Evolutionary conservation across 2,113 vertebrate genomes (phyloP).

Genomic region (Siphamia tubifer): DNA sequence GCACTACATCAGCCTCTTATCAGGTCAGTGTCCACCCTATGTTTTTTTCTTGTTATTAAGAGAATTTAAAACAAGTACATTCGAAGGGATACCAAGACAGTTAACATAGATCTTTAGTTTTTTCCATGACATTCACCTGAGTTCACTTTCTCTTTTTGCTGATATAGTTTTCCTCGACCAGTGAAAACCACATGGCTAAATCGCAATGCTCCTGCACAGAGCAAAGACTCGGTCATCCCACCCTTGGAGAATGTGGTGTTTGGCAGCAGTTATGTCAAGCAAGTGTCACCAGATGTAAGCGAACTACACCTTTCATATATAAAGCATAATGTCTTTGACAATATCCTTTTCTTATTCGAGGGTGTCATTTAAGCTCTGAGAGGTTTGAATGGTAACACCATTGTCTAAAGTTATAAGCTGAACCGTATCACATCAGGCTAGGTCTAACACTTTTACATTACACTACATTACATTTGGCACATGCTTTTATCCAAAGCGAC

Average conservation of each 20-base stretch:
- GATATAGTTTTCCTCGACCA: constrained; percentile 89
- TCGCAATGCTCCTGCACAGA: constrained; percentile 93
- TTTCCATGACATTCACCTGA: not conserved
- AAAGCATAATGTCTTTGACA: not conserved
- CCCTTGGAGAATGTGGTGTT: constrained; percentile 95
- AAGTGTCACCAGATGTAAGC: constrained; percentile 94
- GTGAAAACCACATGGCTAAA: constrained; percentile 97
- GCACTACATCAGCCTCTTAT: constrained; percentile 97
- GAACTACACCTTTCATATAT: not conserved
- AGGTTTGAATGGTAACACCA: not conserved
- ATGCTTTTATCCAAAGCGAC: no score
- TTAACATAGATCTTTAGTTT: not conserved
- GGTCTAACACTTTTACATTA: no score
- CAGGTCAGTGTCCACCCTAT: constrained; percentile 81
- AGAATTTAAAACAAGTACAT: no score
- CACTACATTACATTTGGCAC: no score
- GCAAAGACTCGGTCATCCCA: constrained; percentile 92
- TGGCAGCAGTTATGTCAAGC: constrained; percentile 92
- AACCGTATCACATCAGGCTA: not conserved
- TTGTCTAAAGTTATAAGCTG: not conserved
- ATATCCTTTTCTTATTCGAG: not conserved
- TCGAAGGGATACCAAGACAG: not conserved
- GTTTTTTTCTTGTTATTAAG: not conserved
- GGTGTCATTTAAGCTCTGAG: not conserved
- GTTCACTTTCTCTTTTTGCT: constrained; percentile 19